A percentile compares a stretch with the other conserved stretches of the same genome.
Evolutionary conservation across 2,797 vertebrate species (phyloP).

Genomic region (Tenualosa thibaudeaui): DNA sequence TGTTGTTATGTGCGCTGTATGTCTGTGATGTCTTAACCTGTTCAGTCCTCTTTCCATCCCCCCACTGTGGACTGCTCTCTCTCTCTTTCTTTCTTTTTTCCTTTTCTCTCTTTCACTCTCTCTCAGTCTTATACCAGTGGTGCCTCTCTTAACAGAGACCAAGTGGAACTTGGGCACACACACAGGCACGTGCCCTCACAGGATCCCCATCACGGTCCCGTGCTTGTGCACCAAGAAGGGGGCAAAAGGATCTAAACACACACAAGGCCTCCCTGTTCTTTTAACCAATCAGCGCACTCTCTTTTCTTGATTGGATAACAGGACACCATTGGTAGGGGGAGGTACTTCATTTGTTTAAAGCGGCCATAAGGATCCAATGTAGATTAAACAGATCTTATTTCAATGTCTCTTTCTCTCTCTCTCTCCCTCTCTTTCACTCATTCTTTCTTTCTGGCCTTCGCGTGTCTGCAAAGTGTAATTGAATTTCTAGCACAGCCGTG

Average conservation of each 20-base stretch:
- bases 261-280: not conserved
- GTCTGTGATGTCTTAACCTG: not conserved
- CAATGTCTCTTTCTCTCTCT: not conserved
- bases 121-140: not conserved
- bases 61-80: not conserved
- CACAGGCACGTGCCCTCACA: not conserved
- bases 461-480: slow-evolving; percentile 13
- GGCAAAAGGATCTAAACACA: not conserved
- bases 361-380: slow-evolving; percentile 17
- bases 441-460: not conserved
- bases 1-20: not conserved
- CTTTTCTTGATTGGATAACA: not conserved
- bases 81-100: not conserved
- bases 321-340: not conserved
- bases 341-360: not conserved
- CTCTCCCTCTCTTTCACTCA: not conserved
- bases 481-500: not conserved
- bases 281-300: slow-evolving; percentile 2
- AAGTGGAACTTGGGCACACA: not conserved
- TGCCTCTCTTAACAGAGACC: not conserved
- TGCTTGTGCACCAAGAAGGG: not conserved
- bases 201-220: not conserved
- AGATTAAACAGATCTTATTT: slow-evolving; percentile 25
- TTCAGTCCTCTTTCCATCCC: not conserved
- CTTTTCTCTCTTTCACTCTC: not conserved